Evolutionary conservation across 2,797 vertebrate genomes (phyloP), one percentile per base, ranked within the genome.

Genomic region (Luscinia luscinia): DNA sequence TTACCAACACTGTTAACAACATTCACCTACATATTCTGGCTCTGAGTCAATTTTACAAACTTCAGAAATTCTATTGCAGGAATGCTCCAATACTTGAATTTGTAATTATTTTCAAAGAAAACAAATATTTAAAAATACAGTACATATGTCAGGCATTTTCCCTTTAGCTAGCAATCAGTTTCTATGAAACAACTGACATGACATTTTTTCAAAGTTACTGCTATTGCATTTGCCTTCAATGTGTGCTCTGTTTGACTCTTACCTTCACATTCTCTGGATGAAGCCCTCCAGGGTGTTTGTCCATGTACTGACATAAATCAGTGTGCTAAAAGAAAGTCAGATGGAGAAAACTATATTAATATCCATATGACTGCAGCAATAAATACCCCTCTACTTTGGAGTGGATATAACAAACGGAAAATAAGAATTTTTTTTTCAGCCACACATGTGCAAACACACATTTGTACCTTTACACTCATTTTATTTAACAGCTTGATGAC

Each of bases 261-360:
- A 99, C 99, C 99, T 99, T 99, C 95, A 99, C 99, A 87, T 99
- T 99, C 90, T 99, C 99, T 86, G 99, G 99, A 97, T 99, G 98
- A 72, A 99, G 98, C 36, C 99, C 99, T 79, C 99, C 99, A 18
- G 99, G 99, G 95, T 99, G 98, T 97, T 98, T 99, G 98, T 99
- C 99, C 99, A 99, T 99, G 97, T 99, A 99, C 98, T 99, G 99
- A 98, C 99, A 99, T 97, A 99, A 98, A 98, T 99, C 99, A 97
- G 99, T 99, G 96, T 99, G 99, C 99, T 99, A 97, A 32, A 96
- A 97, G 66, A 97, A 80, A 98, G 94, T 87, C 66, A 97, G 64
- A 96, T 66, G 57, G 63, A 92, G 61, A 75, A 91, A 94, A 93
- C 83, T n/a, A 43, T 83, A 95, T 97, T 96, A 98, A 92, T 93